phyloP scores from a whole-genome alignment of 2,888 invertebrate species.

The Itoplectis maculator region DNA sequence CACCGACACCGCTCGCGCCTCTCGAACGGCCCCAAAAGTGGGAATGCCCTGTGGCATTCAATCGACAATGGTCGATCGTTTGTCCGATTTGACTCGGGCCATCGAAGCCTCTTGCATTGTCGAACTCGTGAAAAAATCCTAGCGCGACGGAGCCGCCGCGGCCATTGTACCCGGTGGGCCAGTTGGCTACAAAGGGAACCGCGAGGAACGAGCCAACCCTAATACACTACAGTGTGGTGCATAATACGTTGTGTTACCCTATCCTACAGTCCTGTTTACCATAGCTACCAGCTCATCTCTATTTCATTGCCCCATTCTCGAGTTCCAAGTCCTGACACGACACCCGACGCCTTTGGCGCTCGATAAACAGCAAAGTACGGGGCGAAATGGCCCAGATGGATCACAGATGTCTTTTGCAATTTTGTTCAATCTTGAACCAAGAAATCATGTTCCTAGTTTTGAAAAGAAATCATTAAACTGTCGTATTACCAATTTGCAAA shows the following conservation, averaged over 20 bases:
- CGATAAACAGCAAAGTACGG: neutral
- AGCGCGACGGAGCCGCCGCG: slow-evolving; percentile 52
- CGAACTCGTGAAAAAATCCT: slow-evolving; percentile 75
- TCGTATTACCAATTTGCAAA: too few relatives aligned
- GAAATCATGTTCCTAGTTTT: too few relatives aligned
- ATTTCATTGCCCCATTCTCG: slow-evolving; percentile 45
- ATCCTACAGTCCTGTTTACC: slow-evolving; percentile 23
- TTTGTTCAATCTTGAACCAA: too few relatives aligned
- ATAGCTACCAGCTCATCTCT: slow-evolving; percentile 45
- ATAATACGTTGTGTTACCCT: slow-evolving; percentile 68
- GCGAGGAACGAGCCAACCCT: slow-evolving; percentile 65
- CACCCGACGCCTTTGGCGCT: neutral
- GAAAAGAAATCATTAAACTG: too few relatives aligned
- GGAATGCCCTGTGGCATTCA: slow-evolving; percentile 60
- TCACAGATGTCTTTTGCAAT: too few relatives aligned
- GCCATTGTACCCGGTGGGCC: slow-evolving; percentile 65
- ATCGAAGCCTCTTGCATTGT: slow-evolving; percentile 77
- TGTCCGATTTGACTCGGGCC: slow-evolving; percentile 80
- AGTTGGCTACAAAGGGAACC: slow-evolving; percentile 67
- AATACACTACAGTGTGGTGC: slow-evolving; percentile 49
- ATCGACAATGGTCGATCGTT: slow-evolving; percentile 78
- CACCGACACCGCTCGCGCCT: slow-evolving; percentile 55
- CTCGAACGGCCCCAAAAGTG: slow-evolving; percentile 22
- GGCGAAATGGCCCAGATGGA: neutral
- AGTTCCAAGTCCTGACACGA: slow-evolving; percentile 2